These are phyloP conservation scores for Auanema freiburgensis DNA, from an alignment of 2,888 invertebrate species.

Conservation along the genomic window DNA sequence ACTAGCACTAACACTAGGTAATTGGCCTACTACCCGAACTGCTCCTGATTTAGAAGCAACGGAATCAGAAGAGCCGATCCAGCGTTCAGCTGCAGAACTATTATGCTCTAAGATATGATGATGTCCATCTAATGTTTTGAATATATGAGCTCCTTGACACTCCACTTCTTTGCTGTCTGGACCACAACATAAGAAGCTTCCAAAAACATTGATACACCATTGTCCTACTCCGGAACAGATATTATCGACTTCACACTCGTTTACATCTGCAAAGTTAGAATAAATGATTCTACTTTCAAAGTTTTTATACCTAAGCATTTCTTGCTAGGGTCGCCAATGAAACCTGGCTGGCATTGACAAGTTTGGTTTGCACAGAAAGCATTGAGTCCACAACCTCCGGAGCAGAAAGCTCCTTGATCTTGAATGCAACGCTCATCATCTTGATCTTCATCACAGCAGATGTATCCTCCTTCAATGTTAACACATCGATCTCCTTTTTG, in stretches of 20 bases:
- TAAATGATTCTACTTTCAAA: too few relatives aligned
- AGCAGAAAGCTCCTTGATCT: conserved; percentile 58
- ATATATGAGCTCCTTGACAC: conserved; percentile 37
- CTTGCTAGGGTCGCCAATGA: conserved; percentile 76
- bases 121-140: conserved; percentile 17
- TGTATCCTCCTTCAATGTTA: conserved; percentile 62
- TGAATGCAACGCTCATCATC: conserved; percentile 58
- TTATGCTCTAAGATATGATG: conserved; percentile 15
- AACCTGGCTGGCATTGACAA: conserved; percentile 84
- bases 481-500: conserved; percentile 45
- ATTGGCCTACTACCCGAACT: conserved; percentile 15
- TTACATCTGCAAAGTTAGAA: conserved; percentile 44
- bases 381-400: conserved; percentile 57
- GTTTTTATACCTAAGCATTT: conserved; percentile 50
- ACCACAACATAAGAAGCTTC: conserved; percentile 53
- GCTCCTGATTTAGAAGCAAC: conserved; percentile 8
- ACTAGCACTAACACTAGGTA: conserved; percentile 19
- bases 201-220: conserved; percentile 56
- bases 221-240: conserved; percentile 54
- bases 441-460: conserved; percentile 64
- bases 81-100: conserved; percentile 3
- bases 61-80: conserved; percentile 6
- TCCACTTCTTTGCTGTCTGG: conserved; percentile 40
- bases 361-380: conserved; percentile 63
- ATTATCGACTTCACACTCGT: conserved; percentile 53